Evolutionary conservation across 2,888 invertebrate genomes (phyloP), one percentile per base, ranked within the genome.

Genomic region (Dryobotodes eremita): DNA sequence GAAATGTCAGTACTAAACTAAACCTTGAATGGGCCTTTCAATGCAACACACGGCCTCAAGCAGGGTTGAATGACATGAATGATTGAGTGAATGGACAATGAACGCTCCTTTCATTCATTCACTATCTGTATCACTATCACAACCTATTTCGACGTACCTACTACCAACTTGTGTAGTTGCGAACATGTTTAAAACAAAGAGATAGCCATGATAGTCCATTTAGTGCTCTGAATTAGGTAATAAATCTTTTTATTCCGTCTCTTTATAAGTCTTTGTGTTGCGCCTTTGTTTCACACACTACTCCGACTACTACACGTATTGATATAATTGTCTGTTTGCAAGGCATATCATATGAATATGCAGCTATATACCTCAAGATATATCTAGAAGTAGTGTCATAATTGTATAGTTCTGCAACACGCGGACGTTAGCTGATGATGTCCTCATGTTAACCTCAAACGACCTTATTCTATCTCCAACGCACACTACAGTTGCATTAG

Each of bases 1-100:
- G 79, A 81, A 86, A 84, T 82, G 81, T 84, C 86, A 88, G 89
- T 88, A 86, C 69, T 87, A 86, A 91, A 85, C 71, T 87, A 86
- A 91, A 86, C 92, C 91, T 91, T 94, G 92, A 94, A 94, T 93
- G 92, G 89, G 89, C 89, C 91, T 93, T 93, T 92, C 90, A 92
- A 90, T 91, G 90, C 90, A 91, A 82, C 88, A 86, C 86, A 88
- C 79, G 90, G 89, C 91, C 91, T 90, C 91, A 88, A 83, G 84
- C 72, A 79, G 90, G 90, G 91, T 88, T 93, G 92, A 93, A 92
- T 92, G 93, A 92, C 91, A 91, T 85, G 88, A 89, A 91, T 90
- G 89, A 89, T 88, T 86, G 84, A 86, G 79, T 72, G 91, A 90
- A 90, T 90, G 89, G 85, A 88, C 87, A 87, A 85, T 83, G 75